phyloP scores from a whole-genome alignment of 2,113 vertebrate species.

The Helogale parvula region DNA sequence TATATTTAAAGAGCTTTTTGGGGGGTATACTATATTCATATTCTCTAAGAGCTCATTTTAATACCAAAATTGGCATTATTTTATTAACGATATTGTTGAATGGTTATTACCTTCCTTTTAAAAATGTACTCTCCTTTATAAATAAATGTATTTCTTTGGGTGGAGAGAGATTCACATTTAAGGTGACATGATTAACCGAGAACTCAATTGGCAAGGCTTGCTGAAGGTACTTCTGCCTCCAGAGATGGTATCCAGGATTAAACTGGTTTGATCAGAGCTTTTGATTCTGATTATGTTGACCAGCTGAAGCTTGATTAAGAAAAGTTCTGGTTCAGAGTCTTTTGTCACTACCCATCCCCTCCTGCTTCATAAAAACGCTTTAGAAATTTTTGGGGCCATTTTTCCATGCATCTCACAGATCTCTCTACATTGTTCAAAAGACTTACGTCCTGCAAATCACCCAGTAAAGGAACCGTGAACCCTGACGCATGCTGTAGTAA shows the following conservation, averaged over 20 bases:
- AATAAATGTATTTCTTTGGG: neutral
- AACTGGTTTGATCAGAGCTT: neutral
- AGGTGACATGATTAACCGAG: neutral
- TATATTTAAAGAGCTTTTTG: neutral
- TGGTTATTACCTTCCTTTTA: neutral
- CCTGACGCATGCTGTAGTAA: neutral
- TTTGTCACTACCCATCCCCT: neutral
- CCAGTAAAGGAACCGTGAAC: neutral
- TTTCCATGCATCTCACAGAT: slow-evolving; percentile 1
- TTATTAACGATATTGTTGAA: slow-evolving; percentile 17
- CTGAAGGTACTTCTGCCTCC: neutral
- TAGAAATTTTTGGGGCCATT: slow-evolving; percentile 28
- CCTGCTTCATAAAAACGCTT: neutral
- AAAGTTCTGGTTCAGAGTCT: slow-evolving; percentile 5
- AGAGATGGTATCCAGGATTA: neutral
- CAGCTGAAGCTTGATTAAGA: slow-evolving; percentile 24
- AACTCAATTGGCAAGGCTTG: neutral
- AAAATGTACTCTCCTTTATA: neutral
- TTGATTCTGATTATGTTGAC: neutral
- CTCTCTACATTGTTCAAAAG: neutral
- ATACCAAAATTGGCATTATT: neutral
- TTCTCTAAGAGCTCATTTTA: slow-evolving; percentile 38
- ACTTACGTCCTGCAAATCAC: neutral
- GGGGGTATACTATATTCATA: neutral
- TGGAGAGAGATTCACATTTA: neutral